These are phyloP conservation scores for Pectinophora gossypiella DNA, from an alignment of 1,140 invertebrate genomes.

Conservation along the genomic window DNA sequence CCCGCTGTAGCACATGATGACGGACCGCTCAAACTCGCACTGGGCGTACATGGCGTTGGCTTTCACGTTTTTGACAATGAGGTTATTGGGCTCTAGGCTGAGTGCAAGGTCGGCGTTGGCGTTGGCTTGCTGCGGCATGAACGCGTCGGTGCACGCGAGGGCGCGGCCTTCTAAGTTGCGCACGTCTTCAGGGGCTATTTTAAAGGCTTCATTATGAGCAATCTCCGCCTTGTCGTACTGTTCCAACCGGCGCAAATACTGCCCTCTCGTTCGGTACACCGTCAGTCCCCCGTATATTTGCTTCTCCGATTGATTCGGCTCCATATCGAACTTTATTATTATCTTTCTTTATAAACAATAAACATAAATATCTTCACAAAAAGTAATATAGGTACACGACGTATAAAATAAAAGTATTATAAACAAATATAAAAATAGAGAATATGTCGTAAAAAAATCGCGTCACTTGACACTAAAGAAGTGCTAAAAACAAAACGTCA, in stretches of 20 bases:
- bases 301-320: too few species aligned
- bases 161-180: not conserved
- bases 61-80: slow-evolving; percentile 18
- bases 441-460: too few species aligned
- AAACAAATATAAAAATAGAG: too few species aligned
- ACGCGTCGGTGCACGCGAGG: not conserved
- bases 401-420: too few species aligned
- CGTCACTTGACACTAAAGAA: too few species aligned
- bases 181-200: not conserved
- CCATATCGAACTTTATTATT: too few species aligned
- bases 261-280: not conserved
- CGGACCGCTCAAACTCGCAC: slow-evolving; percentile 50
- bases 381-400: too few species aligned
- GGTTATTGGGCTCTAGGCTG: not conserved
- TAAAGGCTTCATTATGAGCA: not conserved
- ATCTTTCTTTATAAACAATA: too few species aligned
- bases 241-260: not conserved
- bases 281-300: not conserved
- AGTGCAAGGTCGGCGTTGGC: not conserved
- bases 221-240: not conserved
- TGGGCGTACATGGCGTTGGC: slow-evolving; percentile 41
- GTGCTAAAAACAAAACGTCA: too few species aligned
- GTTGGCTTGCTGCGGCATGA: not conserved
- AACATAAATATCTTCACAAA: too few species aligned
- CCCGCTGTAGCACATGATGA: slow-evolving; percentile 38